Evolutionary conservation across 1,140 invertebrate genomes (phyloP), one percentile per base, ranked within the genome.

Genomic region (Mylabris phalerata): DNA sequence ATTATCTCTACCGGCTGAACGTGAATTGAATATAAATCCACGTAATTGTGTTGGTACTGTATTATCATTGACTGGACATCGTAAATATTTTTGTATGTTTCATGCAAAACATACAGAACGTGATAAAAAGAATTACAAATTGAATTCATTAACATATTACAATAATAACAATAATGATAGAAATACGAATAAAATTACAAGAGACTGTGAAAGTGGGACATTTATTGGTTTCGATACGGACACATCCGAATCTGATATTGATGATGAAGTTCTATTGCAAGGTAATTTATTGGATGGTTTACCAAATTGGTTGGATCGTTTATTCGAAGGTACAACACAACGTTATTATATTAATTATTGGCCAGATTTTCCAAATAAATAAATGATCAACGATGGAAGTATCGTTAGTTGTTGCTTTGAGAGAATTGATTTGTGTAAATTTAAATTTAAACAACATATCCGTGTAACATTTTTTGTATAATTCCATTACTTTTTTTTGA

Each of bases 11-110:
- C 83, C 87, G 19, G 87, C 93, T 75, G 85, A 82, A 45, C 79
- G 85, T 52, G 86, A 92, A 64, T 78, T 98, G 50, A 86, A 89
- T 62, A 96, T 98, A 40, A 98, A 98, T 80, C 90, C 93, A 3
- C 85, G 92, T 67, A 98, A 98, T 79, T 98, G 94, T 75, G 87
- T 98, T 38, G 97, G 97, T 4, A 99, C 97, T 19, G 95, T 99
- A 32, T 76, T 99, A 19, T 90, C 94, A 1, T 77, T 98, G 39
- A 98, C 98, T 78, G 95, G 95, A 3, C 91, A 94, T 75, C 80
- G 95, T 48, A 94, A 95, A 76, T 98, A 98, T 76, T 98, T 98
- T 78, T 98, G 93, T 73, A 95, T 99, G 79, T 98, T 97, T 77
- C 95, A 99, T 77, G 93, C 95, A 39, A 96, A 95, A 73, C 92